Conservation (phyloP, 1,140 invertebrate genomes). For the Cyphomyrmex costatus region DNA sequence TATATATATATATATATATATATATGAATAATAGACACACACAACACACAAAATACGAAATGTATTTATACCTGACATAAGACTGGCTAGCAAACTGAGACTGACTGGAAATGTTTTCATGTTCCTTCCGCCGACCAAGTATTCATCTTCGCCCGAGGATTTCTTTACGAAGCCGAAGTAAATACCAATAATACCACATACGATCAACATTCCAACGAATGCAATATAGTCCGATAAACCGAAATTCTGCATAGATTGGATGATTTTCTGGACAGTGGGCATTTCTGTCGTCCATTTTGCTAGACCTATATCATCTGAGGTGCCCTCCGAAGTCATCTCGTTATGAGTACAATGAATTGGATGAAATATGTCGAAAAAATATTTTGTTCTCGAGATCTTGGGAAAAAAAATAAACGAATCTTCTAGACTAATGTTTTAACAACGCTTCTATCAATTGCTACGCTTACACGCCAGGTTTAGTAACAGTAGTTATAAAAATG, state of each 20-base stretch:
- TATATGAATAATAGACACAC: too few species aligned
- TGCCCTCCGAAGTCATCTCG: slow-evolving; percentile 80
- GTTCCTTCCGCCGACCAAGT: slow-evolving; percentile 93
- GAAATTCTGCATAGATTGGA: slow-evolving; percentile 90
- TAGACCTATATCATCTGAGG: slow-evolving; percentile 45
- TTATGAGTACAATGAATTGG: slow-evolving; percentile 70
- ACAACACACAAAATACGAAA: background rate
- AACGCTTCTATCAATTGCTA: background rate
- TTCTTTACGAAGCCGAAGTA: slow-evolving; percentile 93
- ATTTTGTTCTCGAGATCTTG: background rate
- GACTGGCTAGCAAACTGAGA: slow-evolving; percentile 94
- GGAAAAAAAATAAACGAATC: background rate
- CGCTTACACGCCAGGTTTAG: too few species aligned
- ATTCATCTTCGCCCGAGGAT: slow-evolving; percentile 90
- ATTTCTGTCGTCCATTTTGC: slow-evolving; percentile 71
- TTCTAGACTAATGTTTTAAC: background rate
- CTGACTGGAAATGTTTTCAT: slow-evolving; percentile 94
- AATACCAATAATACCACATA: slow-evolving; percentile 92
- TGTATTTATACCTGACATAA: slow-evolving; percentile 78
- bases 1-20: too few species aligned
- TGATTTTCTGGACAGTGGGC: slow-evolving; percentile 88
- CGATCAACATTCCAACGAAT: slow-evolving; percentile 90
- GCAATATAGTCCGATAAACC: slow-evolving; percentile 90
- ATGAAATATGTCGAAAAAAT: background rate
- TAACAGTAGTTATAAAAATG: too few species aligned